A percentile compares a stretch with the other conserved stretches of the same genome.
Conservation (phyloP, 35 echinoderm and acorn worm genomes). For the Patiria miniata region DNA sequence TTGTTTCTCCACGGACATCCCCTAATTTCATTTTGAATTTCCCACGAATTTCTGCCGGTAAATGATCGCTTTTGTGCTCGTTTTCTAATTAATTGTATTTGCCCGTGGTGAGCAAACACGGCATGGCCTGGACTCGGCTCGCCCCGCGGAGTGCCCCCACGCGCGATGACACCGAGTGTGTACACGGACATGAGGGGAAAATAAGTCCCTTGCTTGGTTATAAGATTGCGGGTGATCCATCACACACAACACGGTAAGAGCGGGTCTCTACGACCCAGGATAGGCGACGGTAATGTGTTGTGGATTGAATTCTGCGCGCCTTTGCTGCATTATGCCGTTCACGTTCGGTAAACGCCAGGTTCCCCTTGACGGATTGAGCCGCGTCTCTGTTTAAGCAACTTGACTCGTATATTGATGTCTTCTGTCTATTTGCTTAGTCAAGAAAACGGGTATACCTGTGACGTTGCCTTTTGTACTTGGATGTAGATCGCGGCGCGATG, state of each 20-base stretch:
- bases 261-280: background rate
- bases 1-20: too few species aligned
- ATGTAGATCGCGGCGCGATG: background rate
- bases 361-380: background rate
- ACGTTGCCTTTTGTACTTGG: background rate
- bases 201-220: too few species aligned
- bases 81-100: conserved; percentile 19
- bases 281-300: background rate
- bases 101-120: conserved; percentile 10
- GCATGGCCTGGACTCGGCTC: background rate
- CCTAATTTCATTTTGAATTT: conserved; percentile 1
- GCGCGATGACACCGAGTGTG: too few species aligned
- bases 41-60: background rate
- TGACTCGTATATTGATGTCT: conserved; percentile 22
- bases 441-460: background rate
- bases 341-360: conserved; percentile 7
- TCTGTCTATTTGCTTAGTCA: background rate
- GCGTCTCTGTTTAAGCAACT: conserved; percentile 25
- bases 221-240: conserved; percentile 2
- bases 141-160: background rate
- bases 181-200: too few species aligned
- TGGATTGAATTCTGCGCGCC: conserved; percentile 15
- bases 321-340: conserved; percentile 11
- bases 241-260: background rate
- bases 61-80: conserved; percentile 26